A percentile compares a stretch with the other conserved stretches of the same genome.
Evolutionary conservation across 1,140 invertebrate genomes (phyloP).

Genomic region (Gryllus bimaculatus): DNA sequence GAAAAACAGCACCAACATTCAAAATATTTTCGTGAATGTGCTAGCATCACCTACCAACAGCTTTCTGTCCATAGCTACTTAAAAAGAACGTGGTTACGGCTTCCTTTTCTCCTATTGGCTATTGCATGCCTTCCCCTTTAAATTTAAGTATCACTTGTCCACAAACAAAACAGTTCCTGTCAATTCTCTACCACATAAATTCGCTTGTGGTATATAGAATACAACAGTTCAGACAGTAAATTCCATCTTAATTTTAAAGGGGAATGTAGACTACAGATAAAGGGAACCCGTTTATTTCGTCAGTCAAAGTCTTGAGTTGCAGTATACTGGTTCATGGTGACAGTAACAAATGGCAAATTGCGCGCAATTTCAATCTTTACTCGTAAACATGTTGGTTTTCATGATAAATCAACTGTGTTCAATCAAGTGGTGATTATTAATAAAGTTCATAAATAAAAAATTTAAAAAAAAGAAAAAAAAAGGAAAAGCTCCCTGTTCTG

Average conservation of each 20-base stretch:
- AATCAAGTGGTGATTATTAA: slow-evolving; percentile 9
- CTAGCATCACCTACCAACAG: background rate
- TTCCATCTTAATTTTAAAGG: slow-evolving; percentile 15
- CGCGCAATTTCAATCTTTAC: slow-evolving; percentile 13
- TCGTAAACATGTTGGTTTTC: slow-evolving; percentile 7
- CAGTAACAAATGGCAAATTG: slow-evolving; percentile 13
- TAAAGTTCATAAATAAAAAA: slow-evolving; percentile 14
- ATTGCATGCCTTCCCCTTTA: slow-evolving; percentile 12
- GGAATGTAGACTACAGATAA: slow-evolving; percentile 2
- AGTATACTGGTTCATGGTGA: slow-evolving; percentile 14
- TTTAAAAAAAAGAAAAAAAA: too few relatives aligned
- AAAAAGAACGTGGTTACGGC: slow-evolving; percentile 5
- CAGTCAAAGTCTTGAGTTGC: slow-evolving; percentile 17
- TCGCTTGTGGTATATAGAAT: background rate
- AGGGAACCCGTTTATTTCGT: slow-evolving; percentile 10
- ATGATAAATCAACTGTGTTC: slow-evolving; percentile 9
- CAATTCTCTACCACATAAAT: background rate
- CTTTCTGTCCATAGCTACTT: background rate
- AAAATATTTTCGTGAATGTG: slow-evolving; percentile 10
- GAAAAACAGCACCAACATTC: slow-evolving; percentile 13
- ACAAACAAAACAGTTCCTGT: background rate
- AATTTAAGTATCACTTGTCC: slow-evolving; percentile 9
- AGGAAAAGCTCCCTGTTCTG: slow-evolving; percentile 9
- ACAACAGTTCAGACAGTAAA: slow-evolving; percentile 4
- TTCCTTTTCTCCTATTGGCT: slow-evolving; percentile 8